A percentile compares a stretch with the other conserved stretches of the same genome.
Conservation (phyloP, 2,113 vertebrate genomes). For the Cyrtonyx montezumae region DNA sequence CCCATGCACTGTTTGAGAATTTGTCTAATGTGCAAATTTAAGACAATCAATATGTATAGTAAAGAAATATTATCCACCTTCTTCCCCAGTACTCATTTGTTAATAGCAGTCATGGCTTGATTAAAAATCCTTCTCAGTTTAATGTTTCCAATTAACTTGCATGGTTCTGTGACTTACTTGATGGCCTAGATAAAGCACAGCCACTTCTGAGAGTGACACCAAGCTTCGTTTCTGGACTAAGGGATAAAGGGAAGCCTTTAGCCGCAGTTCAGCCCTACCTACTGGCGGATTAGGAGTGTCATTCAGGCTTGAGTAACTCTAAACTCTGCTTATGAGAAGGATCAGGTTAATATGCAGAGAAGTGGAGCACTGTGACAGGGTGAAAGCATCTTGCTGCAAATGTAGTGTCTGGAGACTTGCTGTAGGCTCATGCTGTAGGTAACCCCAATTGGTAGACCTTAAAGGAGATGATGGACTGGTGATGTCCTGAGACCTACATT, state of each 20-base stretch:
- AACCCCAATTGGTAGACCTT: not conserved
- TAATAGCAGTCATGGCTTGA: conserved; percentile 40
- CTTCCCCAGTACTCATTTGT: not conserved
- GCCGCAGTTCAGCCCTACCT: not conserved
- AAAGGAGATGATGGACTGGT: not conserved
- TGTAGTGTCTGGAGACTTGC: not conserved
- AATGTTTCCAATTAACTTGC: conserved; percentile 57
- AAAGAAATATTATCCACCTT: conserved; percentile 45
- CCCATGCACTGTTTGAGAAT: conserved; percentile 20
- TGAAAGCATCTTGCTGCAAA: not conserved
- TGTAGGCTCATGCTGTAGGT: not conserved
- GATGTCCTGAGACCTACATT: fast-evolving
- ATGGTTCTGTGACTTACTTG: conserved; percentile 28
- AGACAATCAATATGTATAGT: conserved; percentile 48
- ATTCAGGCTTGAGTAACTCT: conserved; percentile 2
- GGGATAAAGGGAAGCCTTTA: conserved; percentile 17
- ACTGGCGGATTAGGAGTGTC: conserved; percentile 7
- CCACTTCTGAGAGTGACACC: not conserved
- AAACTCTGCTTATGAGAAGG: not conserved
- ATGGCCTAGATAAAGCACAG: conserved; percentile 20
- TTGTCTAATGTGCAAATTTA: conserved; percentile 49
- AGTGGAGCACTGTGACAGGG: not conserved
- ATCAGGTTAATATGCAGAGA: not conserved
- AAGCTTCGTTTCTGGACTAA: conserved; percentile 34
- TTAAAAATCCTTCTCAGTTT: conserved; percentile 54